Evolutionary conservation across 1,140 invertebrate species (phyloP).

Genomic region (Drosophila miranda): DNA sequence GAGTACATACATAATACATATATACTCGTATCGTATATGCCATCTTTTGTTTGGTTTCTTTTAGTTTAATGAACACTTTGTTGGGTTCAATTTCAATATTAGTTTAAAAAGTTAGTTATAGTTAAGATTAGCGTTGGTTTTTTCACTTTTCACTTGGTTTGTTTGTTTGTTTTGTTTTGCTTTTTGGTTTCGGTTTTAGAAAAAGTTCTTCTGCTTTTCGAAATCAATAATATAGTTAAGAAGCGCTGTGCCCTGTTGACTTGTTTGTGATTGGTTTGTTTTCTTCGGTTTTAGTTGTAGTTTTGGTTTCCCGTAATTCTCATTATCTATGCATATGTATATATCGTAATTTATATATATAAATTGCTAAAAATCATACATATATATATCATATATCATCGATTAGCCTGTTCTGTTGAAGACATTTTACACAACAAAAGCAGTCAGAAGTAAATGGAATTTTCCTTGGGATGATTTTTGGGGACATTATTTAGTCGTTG

Average conservation of each 20-base stretch:
- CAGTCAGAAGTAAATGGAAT: conserved; percentile 27
- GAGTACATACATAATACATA: conserved; percentile 43
- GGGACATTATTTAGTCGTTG: conserved; percentile 6
- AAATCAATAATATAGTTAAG: conserved; percentile 73
- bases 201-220: conserved; percentile 65
- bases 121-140: conserved; percentile 63
- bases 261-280: conserved; percentile 60
- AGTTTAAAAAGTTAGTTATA: conserved; percentile 75
- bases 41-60: conserved; percentile 42
- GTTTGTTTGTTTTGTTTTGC: conserved; percentile 25
- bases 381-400: conserved; percentile 27
- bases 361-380: conserved; percentile 71
- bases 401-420: conserved; percentile 56
- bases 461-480: conserved; percentile 30
- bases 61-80: conserved; percentile 80
- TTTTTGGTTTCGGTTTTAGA: conserved; percentile 46
- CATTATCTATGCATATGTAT: conserved; percentile 56
- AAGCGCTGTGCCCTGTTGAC: conserved; percentile 79
- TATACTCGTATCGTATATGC: conserved; percentile 47
- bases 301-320: conserved; percentile 36
- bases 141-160: conserved; percentile 45
- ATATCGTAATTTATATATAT: conserved; percentile 53
- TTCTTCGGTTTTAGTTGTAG: conserved; percentile 39
- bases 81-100: conserved; percentile 80
- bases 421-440: conserved; percentile 50